A percentile compares a stretch with the other conserved stretches of the same genome.
Evolutionary conservation across 92 coral and sea anemone species (phyloP).

Genomic region (Epizoanthus ramosus): DNA sequence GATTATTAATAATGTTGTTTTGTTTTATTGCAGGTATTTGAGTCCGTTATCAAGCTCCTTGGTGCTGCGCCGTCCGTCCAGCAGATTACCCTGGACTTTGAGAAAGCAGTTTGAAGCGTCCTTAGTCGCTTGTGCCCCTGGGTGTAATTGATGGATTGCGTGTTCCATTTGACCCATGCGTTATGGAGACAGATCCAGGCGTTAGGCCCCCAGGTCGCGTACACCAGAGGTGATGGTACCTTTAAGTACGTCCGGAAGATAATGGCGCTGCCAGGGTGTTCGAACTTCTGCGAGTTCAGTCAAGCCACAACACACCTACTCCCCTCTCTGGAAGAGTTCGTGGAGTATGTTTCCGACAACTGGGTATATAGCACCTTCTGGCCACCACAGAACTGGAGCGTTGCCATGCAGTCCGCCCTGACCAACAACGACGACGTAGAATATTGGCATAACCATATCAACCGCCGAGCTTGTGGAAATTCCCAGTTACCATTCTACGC

Average conservation of each 20-base stretch:
- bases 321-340: neutral
- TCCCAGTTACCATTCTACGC: conserved; percentile 23
- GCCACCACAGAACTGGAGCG: conserved; percentile 21
- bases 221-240: neutral
- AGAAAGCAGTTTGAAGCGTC: too few species aligned
- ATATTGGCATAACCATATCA: conserved; percentile 23
- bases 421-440: conserved; percentile 12
- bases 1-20: too few species aligned
- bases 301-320: neutral
- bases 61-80: too few species aligned
- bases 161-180: too few species aligned
- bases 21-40: too few species aligned
- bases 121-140: too few species aligned
- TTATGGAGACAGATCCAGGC: neutral
- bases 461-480: conserved; percentile 1
- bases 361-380: conserved; percentile 18
- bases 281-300: too few species aligned
- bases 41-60: too few species aligned
- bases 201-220: neutral
- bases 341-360: neutral
- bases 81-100: too few species aligned
- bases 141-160: too few species aligned
- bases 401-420: neutral
- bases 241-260: neutral
- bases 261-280: too few species aligned